A percentile compares a stretch with the other conserved stretches of the same genome.
These are phyloP conservation scores for Ruditapes philippinarum DNA, from an alignment of 1,140 invertebrate species.

Conservation along the genomic window DNA sequence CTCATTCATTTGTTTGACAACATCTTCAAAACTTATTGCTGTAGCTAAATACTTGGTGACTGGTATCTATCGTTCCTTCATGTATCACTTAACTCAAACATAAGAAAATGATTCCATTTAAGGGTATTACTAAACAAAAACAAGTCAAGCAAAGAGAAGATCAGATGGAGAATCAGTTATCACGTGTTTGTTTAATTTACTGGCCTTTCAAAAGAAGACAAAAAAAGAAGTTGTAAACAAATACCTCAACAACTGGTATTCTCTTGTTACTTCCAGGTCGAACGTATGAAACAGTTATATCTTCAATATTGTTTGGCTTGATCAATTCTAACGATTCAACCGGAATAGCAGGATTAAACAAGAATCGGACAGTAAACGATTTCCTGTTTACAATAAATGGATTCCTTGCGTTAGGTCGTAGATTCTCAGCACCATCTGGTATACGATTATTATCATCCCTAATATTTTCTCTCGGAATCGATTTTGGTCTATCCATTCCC, in stretches of 20 bases:
- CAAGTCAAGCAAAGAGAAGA: no score
- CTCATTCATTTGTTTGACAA: no score
- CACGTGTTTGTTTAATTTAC: no score
- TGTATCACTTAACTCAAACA: no score
- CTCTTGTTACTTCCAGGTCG: background rate
- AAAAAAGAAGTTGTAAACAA: no score
- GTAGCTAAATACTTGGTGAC: no score
- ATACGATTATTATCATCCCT: background rate
- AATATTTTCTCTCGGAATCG: constrained; percentile 16
- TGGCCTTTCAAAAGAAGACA: no score
- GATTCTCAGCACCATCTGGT: background rate
- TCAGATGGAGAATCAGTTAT: no score
- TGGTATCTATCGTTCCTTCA: no score
- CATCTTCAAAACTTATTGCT: no score
- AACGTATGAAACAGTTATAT: background rate
- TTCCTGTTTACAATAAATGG: background rate
- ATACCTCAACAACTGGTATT: background rate
- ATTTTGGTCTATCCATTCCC: constrained; percentile 32
- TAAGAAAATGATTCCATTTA: no score
- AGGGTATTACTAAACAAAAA: no score
- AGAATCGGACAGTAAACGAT: background rate
- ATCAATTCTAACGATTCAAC: background rate
- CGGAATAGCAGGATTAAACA: constrained; percentile 9
- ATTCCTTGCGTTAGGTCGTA: background rate
- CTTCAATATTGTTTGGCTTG: background rate